These are phyloP conservation scores for Lasioglossum baleicum DNA, from an alignment of 1,140 invertebrate genomes.

Conservation along the genomic window DNA sequence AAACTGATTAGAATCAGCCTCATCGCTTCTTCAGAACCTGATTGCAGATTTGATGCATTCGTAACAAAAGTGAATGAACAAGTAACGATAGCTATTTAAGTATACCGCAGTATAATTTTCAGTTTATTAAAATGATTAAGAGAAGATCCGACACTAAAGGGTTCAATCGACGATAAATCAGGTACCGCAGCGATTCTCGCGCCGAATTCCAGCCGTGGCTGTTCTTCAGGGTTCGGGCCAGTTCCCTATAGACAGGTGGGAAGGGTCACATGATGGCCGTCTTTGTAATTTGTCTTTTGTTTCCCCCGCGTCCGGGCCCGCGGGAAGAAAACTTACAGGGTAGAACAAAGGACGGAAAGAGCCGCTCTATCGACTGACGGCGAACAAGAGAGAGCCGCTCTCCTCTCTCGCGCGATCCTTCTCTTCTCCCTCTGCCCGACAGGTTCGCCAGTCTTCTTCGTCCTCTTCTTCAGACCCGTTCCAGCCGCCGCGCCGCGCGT, in stretches of 20 bases:
- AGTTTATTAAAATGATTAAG: too few species aligned
- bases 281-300: slow-evolving; percentile 79
- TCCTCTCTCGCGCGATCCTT: not conserved
- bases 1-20: too few species aligned
- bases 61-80: too few species aligned
- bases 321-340: slow-evolving; percentile 68
- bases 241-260: slow-evolving; percentile 72
- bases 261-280: slow-evolving; percentile 73
- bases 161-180: too few species aligned
- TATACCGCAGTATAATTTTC: too few species aligned
- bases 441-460: not conserved
- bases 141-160: too few species aligned
- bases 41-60: too few species aligned
- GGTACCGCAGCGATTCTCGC: not conserved
- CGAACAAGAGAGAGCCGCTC: slow-evolving; percentile 34
- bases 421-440: slow-evolving; percentile 1
- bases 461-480: slow-evolving; percentile 6
- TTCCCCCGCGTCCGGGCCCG: slow-evolving; percentile 61
- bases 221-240: slow-evolving; percentile 20
- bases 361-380: slow-evolving; percentile 55
- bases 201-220: not conserved
- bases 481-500: slow-evolving; percentile 39
- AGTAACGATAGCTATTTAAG: too few species aligned
- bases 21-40: too few species aligned
- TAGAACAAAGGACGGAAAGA: slow-evolving; percentile 75